Percentiles rank a stretch among this genome's conserved stretches.
Conservation (phyloP, 1,140 invertebrate species). For the Aphidius gifuensis region DNA sequence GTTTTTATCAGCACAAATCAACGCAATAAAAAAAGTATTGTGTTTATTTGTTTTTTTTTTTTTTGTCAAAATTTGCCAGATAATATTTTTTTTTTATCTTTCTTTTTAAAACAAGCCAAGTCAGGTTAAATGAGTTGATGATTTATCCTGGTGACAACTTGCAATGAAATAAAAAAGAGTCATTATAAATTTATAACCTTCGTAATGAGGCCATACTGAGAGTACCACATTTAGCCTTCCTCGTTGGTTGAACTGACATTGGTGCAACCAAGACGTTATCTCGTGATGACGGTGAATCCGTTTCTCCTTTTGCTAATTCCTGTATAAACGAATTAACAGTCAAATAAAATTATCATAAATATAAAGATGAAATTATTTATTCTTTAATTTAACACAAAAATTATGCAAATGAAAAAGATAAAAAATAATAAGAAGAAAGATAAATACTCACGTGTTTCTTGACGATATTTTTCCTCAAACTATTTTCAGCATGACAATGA, state of each 20-base stretch:
- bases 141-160: too few relatives aligned
- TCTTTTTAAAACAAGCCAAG: too few relatives aligned
- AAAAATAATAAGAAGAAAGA: not conserved
- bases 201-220: constrained; percentile 60
- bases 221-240: constrained; percentile 67
- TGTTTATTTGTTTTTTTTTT: too few relatives aligned
- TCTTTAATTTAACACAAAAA: not conserved
- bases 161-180: constrained; percentile 2
- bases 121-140: too few relatives aligned
- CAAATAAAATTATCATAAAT: constrained; percentile 22
- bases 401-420: not conserved
- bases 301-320: constrained; percentile 63
- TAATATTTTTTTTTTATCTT: too few relatives aligned
- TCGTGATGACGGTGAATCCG: constrained; percentile 57
- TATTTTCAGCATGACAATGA: constrained; percentile 8
- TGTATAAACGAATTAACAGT: constrained; percentile 47
- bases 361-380: constrained; percentile 8
- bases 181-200: constrained; percentile 62
- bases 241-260: constrained; percentile 75
- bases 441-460: constrained; percentile 15
- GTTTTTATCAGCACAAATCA: too few relatives aligned
- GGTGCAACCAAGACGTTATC: constrained; percentile 68
- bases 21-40: too few relatives aligned
- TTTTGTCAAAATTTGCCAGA: too few relatives aligned
- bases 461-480: constrained; percentile 21